Evolutionary conservation across 2,113 vertebrate genomes (phyloP).

Genomic region (Scopus umbretta): DNA sequence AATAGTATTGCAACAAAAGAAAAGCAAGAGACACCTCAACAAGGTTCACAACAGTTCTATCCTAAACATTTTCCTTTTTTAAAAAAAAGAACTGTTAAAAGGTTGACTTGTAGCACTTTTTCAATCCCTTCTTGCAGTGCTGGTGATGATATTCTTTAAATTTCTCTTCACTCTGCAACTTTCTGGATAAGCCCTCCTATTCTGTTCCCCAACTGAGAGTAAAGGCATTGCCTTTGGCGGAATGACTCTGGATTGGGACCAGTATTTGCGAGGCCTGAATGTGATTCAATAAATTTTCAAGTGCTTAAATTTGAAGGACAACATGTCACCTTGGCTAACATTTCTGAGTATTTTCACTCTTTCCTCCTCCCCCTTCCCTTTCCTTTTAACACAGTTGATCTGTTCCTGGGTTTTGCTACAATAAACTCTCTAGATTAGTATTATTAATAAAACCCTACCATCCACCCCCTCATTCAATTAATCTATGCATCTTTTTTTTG

Average conservation of each 20-base stretch:
- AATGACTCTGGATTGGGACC: background rate
- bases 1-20: background rate
- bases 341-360: background rate
- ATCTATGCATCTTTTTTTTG: conserved; percentile 14
- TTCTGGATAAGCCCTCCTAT: background rate
- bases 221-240: background rate
- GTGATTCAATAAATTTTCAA: background rate
- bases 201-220: background rate
- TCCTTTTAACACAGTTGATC: conserved; percentile 1
- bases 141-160: background rate
- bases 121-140: background rate
- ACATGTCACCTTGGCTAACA: background rate
- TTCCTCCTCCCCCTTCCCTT: background rate
- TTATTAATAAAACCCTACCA: conserved; percentile 51
- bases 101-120: background rate
- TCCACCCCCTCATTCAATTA: conserved; percentile 51
- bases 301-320: background rate
- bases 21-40: background rate
- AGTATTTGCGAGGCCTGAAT: background rate
- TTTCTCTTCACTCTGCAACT: background rate
- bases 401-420: conserved; percentile 18
- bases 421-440: conserved; percentile 46
- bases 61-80: background rate
- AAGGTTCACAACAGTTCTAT: background rate
- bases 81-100: background rate